Evolutionary conservation across 2,113 vertebrate genomes (phyloP).

Genomic region (Menidia beryllina): DNA sequence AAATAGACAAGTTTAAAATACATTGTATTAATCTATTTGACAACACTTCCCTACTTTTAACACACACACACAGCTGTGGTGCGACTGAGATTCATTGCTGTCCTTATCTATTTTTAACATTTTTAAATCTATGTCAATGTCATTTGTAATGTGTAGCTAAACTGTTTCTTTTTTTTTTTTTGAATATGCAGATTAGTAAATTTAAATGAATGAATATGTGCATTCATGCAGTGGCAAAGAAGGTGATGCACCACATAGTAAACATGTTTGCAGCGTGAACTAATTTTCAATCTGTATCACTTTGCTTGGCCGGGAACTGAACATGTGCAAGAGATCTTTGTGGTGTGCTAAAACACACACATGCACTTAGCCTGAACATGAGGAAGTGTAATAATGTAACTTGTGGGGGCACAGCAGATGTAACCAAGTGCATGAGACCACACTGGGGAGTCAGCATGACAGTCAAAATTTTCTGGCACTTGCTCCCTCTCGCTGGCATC

Average conservation of each 20-base stretch:
- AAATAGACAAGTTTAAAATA: slow-evolving; percentile 1
- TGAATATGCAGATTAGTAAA: neutral
- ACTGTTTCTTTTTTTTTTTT: too few species aligned
- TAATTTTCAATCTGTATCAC: slow-evolving; percentile 41
- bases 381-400: slow-evolving; percentile 41
- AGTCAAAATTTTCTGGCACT: slow-evolving; percentile 66
- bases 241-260: neutral
- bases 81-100: too few species aligned
- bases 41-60: too few species aligned
- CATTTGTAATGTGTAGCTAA: too few species aligned
- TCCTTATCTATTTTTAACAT: too few species aligned
- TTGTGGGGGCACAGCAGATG: slow-evolving; percentile 53
- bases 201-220: neutral
- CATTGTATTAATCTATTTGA: too few species aligned
- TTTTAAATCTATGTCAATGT: too few species aligned
- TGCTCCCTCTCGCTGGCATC: slow-evolving; percentile 50
- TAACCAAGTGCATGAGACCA: slow-evolving; percentile 51
- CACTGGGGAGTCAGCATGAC: slow-evolving; percentile 30
- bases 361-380: slow-evolving; percentile 47
- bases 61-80: too few species aligned
- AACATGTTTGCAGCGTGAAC: slow-evolving; percentile 41
- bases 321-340: slow-evolving; percentile 41
- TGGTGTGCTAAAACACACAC: slow-evolving; percentile 46
- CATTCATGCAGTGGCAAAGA: slow-evolving; percentile 5
- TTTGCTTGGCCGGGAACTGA: slow-evolving; percentile 50